Conservation (phyloP, 2,888 invertebrate genomes). For the Litoditis marina region DNA sequence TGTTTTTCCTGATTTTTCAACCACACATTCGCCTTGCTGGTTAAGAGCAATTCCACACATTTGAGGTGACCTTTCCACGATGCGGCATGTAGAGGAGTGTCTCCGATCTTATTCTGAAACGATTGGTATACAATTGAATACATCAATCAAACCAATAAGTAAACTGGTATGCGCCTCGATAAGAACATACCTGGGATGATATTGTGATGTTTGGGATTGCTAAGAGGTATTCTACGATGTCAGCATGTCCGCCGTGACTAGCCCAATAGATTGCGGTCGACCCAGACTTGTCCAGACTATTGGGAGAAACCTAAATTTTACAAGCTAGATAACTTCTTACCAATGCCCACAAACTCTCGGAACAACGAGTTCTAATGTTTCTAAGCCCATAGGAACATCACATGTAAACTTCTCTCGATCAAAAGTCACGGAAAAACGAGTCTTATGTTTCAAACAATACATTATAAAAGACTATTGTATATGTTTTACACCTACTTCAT, state of each 20-base stretch:
- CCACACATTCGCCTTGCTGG: constrained; percentile 66
- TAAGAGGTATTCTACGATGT: constrained; percentile 68
- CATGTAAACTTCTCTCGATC: no score
- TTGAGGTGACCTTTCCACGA: constrained; percentile 69
- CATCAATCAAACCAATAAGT: background rate
- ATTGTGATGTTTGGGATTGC: constrained; percentile 65
- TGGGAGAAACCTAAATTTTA: constrained; percentile 67
- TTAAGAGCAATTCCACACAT: constrained; percentile 67
- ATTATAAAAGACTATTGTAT: no score
- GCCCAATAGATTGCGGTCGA: constrained; percentile 73
- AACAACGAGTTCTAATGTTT: no score
- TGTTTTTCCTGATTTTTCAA: constrained; percentile 67
- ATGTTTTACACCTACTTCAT: constrained; percentile 64
- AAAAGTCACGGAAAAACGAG: no score
- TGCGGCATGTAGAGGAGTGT: constrained; percentile 71
- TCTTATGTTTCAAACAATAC: no score
- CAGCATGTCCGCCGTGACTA: constrained; percentile 69
- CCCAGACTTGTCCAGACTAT: constrained; percentile 71
- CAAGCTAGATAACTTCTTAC: no score
- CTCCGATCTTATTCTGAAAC: constrained; percentile 71
- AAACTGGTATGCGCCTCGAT: background rate
- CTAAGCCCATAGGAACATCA: no score
- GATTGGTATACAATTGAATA: background rate
- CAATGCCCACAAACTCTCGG: no score
- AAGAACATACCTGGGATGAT: constrained; percentile 63